A percentile compares a stretch with the other conserved stretches of the same genome.
Conservation (phyloP, 1,140 invertebrate species). For the Apis laboriosa region DNA sequence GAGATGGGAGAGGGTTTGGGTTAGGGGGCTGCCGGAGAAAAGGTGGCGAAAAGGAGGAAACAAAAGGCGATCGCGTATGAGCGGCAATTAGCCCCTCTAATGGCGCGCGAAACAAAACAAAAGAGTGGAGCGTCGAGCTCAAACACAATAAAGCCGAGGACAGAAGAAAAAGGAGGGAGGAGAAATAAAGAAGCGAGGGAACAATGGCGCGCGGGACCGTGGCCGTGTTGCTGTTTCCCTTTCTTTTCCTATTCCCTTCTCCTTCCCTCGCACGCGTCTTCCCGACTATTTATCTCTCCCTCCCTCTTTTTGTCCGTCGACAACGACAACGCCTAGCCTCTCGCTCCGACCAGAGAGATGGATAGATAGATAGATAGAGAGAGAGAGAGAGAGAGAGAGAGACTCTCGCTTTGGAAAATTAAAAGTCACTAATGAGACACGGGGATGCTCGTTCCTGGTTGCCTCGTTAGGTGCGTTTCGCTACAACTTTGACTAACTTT, state of each 20-base stretch:
- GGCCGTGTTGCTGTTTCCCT: slow-evolving; percentile 49
- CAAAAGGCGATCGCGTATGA: slow-evolving; percentile 79
- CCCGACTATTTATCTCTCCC: background rate
- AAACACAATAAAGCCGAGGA: slow-evolving; percentile 72
- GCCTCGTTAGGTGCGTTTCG: slow-evolving; percentile 45
- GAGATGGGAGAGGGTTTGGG: slow-evolving; percentile 14
- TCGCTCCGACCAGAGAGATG: slow-evolving; percentile 1
- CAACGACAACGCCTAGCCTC: slow-evolving; percentile 44
- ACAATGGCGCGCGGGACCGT: slow-evolving; percentile 67
- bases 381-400: background rate
- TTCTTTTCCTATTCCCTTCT: background rate
- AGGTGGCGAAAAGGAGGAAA: slow-evolving; percentile 72
- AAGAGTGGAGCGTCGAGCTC: slow-evolving; percentile 72
- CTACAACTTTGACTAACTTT: slow-evolving; percentile 31
- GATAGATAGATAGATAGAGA: too few species aligned
- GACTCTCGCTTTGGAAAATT: slow-evolving; percentile 63
- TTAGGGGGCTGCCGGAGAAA: slow-evolving; percentile 60
- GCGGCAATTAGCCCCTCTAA: slow-evolving; percentile 80
- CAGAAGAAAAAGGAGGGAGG: slow-evolving; percentile 42
- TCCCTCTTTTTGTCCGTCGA: slow-evolving; percentile 9
- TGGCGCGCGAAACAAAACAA: slow-evolving; percentile 79
- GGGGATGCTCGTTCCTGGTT: slow-evolving; percentile 35
- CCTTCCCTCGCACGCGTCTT: background rate
- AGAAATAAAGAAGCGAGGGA: slow-evolving; percentile 65
- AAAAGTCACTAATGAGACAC: slow-evolving; percentile 65